These are phyloP conservation scores for Agrotis clavis DNA, from an alignment of 2,888 invertebrate species.

Conservation along the genomic window DNA sequence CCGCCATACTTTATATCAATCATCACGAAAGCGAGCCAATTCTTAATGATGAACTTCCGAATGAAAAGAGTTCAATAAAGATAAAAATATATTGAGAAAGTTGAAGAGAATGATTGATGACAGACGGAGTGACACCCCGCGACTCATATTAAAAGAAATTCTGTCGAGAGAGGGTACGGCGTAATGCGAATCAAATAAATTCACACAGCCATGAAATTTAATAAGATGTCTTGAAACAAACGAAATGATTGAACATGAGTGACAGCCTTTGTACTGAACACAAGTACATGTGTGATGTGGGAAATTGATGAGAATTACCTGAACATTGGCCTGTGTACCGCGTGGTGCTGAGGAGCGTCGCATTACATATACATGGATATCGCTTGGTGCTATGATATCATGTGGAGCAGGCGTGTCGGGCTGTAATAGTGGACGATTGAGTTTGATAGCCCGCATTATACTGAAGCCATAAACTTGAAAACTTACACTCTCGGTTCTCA, in stretches of 20 bases:
- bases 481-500: slow-evolving; percentile 1
- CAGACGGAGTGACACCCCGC: slow-evolving; percentile 55
- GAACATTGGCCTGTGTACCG: slow-evolving; percentile 4
- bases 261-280: slow-evolving; percentile 42
- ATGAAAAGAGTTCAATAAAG: slow-evolving; percentile 64
- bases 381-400: background rate
- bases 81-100: slow-evolving; percentile 66
- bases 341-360: background rate
- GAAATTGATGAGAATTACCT: slow-evolving; percentile 31
- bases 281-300: slow-evolving; percentile 26
- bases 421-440: slow-evolving; percentile 13
- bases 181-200: slow-evolving; percentile 67
- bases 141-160: slow-evolving; percentile 60
- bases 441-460: background rate
- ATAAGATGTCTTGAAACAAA: slow-evolving; percentile 60
- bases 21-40: slow-evolving; percentile 30
- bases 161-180: slow-evolving; percentile 30
- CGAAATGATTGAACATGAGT: slow-evolving; percentile 57
- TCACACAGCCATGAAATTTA: slow-evolving; percentile 64
- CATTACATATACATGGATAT: slow-evolving; percentile 39
- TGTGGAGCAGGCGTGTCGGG: slow-evolving; percentile 2
- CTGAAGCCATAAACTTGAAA: slow-evolving; percentile 2
- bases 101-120: slow-evolving; percentile 63
- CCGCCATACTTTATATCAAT: slow-evolving; percentile 26
- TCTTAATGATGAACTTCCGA: slow-evolving; percentile 61